Evolutionary conservation across 1,140 invertebrate species (phyloP).

Genomic region (Papilio machaon): DNA sequence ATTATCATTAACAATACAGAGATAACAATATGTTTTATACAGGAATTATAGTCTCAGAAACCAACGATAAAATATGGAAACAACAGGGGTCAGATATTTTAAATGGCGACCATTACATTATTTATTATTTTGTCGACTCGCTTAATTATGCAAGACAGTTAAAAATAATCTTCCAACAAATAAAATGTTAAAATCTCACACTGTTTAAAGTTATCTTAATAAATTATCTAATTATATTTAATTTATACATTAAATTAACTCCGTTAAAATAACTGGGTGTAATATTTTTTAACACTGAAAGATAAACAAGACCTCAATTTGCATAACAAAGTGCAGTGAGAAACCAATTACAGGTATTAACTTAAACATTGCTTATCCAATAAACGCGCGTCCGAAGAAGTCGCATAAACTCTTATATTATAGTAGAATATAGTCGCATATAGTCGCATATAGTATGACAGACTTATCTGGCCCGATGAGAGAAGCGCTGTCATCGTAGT

Average conservation of each 20-base stretch:
- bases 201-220: neutral
- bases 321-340: constrained; percentile 23
- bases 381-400: neutral
- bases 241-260: neutral
- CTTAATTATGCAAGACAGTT: too few species aligned
- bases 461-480: neutral
- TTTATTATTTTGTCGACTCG: too few species aligned
- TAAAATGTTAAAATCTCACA: constrained; percentile 10
- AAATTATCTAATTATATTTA: neutral
- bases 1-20: too few species aligned
- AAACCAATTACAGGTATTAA: constrained; percentile 30
- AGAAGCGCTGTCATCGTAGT: neutral
- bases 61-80: too few species aligned
- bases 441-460: neutral
- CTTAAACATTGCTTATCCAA: constrained; percentile 19
- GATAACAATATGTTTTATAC: too few species aligned
- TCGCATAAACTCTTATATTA: neutral
- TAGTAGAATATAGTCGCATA: neutral
- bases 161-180: neutral
- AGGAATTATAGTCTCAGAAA: too few species aligned
- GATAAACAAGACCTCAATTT: constrained; percentile 21
- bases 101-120: too few species aligned
- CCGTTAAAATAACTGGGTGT: neutral
- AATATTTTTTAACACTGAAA: neutral
- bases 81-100: too few species aligned